phyloP scores from a whole-genome alignment of 2,888 invertebrate species.

The Mythimna albipuncta region DNA sequence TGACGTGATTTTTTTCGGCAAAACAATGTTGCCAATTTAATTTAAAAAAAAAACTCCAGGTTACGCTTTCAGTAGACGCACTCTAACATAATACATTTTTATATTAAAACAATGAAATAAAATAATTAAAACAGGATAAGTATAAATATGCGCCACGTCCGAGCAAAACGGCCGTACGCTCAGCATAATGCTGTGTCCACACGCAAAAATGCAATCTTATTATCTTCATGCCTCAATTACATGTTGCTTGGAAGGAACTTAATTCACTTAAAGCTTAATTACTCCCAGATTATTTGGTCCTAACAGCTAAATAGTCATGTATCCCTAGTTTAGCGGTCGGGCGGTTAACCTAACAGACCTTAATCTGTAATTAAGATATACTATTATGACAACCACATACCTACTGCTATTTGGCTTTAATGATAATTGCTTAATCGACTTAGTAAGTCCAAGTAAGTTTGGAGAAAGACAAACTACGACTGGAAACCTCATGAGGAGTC shows the following conservation, averaged over 20 bases:
- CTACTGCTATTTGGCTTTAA: neutral
- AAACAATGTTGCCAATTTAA: no score
- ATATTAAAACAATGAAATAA: no score
- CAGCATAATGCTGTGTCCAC: no score
- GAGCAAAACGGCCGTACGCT: no score
- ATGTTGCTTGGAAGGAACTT: neutral
- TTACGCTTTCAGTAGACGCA: no score
- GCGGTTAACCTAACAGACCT: neutral
- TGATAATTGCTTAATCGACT: constrained; percentile 9
- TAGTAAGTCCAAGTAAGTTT: neutral
- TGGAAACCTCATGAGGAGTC: no score
- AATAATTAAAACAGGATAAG: no score
- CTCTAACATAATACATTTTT: no score
- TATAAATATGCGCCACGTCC: no score
- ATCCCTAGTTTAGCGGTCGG: constrained; percentile 22
- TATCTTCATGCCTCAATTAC: neutral
- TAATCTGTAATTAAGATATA: constrained; percentile 28
- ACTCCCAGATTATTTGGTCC: constrained; percentile 7
- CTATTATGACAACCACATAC: constrained; percentile 3
- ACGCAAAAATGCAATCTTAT: no score
- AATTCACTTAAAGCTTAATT: neutral
- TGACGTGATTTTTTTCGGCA: no score
- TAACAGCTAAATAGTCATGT: constrained; percentile 1
- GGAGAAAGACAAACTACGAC: neutral
- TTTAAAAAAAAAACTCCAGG: no score